Evolutionary conservation across 37 sponge, comb jelly and placozoan species (phyloP), one percentile per base, ranked within the genome.

Genomic region (Amphimedon queenslandica): DNA sequence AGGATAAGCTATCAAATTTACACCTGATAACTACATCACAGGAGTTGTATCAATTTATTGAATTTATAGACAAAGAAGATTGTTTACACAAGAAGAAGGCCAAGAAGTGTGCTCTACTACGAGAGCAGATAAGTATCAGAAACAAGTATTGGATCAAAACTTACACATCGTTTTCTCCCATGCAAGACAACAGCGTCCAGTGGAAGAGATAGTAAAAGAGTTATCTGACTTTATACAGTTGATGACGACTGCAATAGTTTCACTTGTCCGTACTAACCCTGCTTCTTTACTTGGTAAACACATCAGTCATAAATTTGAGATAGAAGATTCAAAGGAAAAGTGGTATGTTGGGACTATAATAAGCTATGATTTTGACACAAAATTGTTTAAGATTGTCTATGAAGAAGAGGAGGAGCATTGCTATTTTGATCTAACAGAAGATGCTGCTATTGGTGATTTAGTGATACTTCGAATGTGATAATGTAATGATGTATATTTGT

Each of bases 21-120:
- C 76, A 75, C 16, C 58, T 75, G n/a, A 75, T 75, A 63, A 75
- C 76, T 37, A 21, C 76, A 31, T 23, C 76, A 63, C 2, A 64
- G 37, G 58, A 78, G 36, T 58, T 77, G 5, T 16, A 30, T 4
- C 6, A 77, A 66, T 38, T 47, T 35, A 32, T 77, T 20, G 5
- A 30, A 66, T 30, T 0, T 55, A 64, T 77, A 21, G 66, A 64
- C 43, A 40, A 38, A 69, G 58, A 73, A 10, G 29, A 25, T 2
- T 55, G 32, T 55, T n/a, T 21, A 24, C 23, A 39, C 6, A 73
- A 73, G 58, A 73, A 73, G 36, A 24, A 28, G 5, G 36, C 57
- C 2, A 43, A 55, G 55, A 73, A 73, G 53, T 35, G 28, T 6
- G n/a, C 58, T 2, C 36, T 78, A 38, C 32, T 78, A 55, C 67